A percentile compares a stretch with the other conserved stretches of the same genome.
phyloP scores from a whole-genome alignment of 2,797 vertebrate species.

The Acrossocheilus wenchowensis region DNA sequence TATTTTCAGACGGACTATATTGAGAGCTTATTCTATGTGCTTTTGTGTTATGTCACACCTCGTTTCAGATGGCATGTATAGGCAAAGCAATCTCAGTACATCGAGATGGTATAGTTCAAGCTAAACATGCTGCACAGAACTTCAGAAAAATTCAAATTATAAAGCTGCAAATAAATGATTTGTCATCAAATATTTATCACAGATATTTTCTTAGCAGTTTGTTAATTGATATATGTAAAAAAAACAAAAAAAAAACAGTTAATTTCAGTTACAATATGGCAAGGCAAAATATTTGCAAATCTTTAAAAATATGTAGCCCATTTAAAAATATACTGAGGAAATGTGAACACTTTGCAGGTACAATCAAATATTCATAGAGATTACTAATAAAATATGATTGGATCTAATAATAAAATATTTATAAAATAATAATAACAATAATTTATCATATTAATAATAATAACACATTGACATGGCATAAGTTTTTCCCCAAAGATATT shows the following conservation, averaged over 20 bases:
- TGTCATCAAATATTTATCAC: not conserved
- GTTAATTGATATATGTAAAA: too few species aligned
- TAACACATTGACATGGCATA: not conserved
- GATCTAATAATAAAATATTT: not conserved
- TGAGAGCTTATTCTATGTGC: constrained; percentile 21
- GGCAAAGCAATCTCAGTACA: constrained; percentile 8
- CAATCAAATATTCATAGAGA: not conserved
- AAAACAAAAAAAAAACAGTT: not conserved
- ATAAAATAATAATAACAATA: not conserved
- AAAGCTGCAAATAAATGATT: not conserved
- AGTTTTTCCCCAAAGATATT: not conserved
- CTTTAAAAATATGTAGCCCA: too few species aligned
- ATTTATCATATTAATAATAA: not conserved
- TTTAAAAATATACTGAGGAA: not conserved
- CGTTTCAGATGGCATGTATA: constrained; percentile 38
- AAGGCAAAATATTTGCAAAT: not conserved
- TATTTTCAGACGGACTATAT: constrained; percentile 25
- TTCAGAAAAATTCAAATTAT: not conserved
- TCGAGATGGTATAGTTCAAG: not conserved
- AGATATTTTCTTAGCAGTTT: not conserved
- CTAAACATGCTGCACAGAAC: not conserved
- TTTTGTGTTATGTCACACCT: constrained; percentile 48
- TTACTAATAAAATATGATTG: not conserved
- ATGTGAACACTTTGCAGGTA: not conserved
- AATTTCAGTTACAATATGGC: not conserved